Evolutionary conservation across 2,888 invertebrate genomes (phyloP), one percentile per base, ranked within the genome.

Genomic region (Terebella lapidaria): DNA sequence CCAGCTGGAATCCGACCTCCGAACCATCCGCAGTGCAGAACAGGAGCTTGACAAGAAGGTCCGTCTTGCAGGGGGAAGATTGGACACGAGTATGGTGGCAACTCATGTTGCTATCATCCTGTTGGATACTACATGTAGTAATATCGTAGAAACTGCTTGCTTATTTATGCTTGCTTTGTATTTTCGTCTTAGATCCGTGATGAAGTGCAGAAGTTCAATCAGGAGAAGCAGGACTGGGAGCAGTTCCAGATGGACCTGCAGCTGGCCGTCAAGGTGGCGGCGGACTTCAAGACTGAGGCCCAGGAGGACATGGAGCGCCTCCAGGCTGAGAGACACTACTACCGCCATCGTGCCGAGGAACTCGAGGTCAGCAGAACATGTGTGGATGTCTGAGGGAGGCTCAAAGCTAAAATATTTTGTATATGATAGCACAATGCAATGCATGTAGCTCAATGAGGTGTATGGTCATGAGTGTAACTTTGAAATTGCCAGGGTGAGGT

Each of bases 201-300:
- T 15, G 42, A 35, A 35, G 10, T 15, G n/a, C 42, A 35, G n/a
- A 35, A n/a, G n/a, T 35, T 35, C n/a, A n/a, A 15, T 35, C 42
- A 35, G 1, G 80, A 90, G 86, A 87, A 87, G 69, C 86, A 89
- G 27, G 94, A 95, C 80, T 95, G 94, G 94, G 88, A 90, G 74
- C 92, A 92, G 81, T 94, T 94, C 84, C 93, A 94, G 82, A 88
- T 89, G 66, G 95, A 95, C 81, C 85, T 95, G 1, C 83, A 94
- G 52, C 91, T 91, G 84, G 92, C 94, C 0, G 95, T 95, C 0
- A 87, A 94, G 27, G 94, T 95, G 18, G 95, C 95, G 45, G 94
- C 95, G 81, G 93, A 95, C 81, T 93, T 95, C 82, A 92, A 94
- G 82, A 91, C 91, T n/a, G 94, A 94, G 80, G 92, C 93, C 0